phyloP scores from a whole-genome alignment of 2,113 vertebrate species.

The human (Homo sapiens) region GRCh38 chr6:54232001-54232500 shows the following conservation, averaged over 20 bases:
- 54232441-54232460: neutral
- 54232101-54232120: neutral
- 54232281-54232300: neutral
- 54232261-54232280: neutral
- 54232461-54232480: neutral
- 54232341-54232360: neutral
- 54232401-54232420: neutral
- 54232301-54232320: slow-evolving; percentile 3
- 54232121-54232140: neutral
- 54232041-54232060: neutral
- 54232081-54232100: neutral
- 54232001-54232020: neutral
- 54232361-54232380: neutral
- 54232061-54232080: neutral
- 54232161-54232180: neutral
- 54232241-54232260: neutral
- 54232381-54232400: neutral
- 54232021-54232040: neutral
- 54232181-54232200: neutral
- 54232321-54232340: neutral
- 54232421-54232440: neutral
- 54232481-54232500: neutral
- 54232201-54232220: slow-evolving; percentile 16
- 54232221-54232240: neutral
- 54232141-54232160: slow-evolving; percentile 52